These are phyloP conservation scores for Diplodus sargus DNA, from an alignment of 2,797 vertebrate genomes.

Conservation along the genomic window DNA sequence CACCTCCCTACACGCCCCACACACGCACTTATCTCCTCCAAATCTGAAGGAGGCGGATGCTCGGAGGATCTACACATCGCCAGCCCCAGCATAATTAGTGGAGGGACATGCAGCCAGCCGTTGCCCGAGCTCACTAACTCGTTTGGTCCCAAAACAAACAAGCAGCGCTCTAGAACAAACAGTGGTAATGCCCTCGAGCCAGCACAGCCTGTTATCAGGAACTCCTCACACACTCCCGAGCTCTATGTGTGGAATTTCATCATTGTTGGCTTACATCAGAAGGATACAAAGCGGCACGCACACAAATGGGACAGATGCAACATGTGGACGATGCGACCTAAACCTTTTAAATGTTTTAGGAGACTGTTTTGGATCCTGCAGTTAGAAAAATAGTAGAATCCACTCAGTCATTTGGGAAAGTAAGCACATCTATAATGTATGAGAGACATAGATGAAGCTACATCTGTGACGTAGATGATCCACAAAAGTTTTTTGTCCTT, in stretches of 20 bases:
- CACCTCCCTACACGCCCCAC: constrained; percentile 28
- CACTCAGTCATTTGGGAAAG: constrained; percentile 3
- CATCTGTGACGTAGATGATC: constrained; percentile 24
- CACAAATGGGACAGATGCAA: background rate
- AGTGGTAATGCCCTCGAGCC: constrained; percentile 14
- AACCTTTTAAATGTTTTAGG: background rate
- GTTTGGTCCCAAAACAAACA: constrained; percentile 67
- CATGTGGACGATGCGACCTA: constrained; percentile 21
- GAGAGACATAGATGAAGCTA: constrained; percentile 26
- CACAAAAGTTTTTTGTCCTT: constrained; percentile 12
- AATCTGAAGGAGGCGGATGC: constrained; percentile 71
- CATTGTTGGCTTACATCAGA: constrained; percentile 40
- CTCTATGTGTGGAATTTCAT: constrained; percentile 17
- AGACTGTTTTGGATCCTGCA: constrained; percentile 29
- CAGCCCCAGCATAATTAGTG: constrained; percentile 68
- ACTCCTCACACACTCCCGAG: constrained; percentile 19
- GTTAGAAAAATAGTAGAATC: constrained; percentile 10
- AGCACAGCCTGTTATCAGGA: constrained; percentile 41
- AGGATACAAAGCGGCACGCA: constrained; percentile 9
- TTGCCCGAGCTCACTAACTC: constrained; percentile 51
- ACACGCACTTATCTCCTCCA: constrained; percentile 61
- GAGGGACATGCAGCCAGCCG: constrained; percentile 60
- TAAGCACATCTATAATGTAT: constrained; percentile 33
- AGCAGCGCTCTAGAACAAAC: constrained; percentile 58
- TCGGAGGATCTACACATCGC: constrained; percentile 53